Base-by-base conservation (phyloP, 2,113 vertebrate species). In the Cebidichthys violaceus region DNA sequence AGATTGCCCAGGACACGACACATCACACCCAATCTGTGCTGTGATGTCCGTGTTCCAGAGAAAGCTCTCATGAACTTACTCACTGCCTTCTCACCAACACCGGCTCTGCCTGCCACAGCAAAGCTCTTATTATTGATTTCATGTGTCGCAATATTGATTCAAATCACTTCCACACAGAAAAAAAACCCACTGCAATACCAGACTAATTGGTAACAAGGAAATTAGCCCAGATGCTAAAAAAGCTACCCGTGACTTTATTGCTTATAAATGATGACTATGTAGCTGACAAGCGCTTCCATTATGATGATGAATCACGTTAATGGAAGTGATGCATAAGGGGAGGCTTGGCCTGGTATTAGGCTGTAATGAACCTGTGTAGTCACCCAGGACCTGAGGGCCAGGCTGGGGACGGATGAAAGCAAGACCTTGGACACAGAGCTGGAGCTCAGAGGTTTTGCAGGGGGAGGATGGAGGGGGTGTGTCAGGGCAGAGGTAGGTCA, bases 221-320 rank as follows among this genome's bases (percentile, higher is more conserved):
- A 92, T 88, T 81, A 88, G 76, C 76, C 59, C 60, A 0, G 69
- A 31, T 89, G 60, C 77, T 86, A 73, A 90, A 71, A 90, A 89
- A 86, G 71, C 67, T 60, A 45, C 57, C 14, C 13, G 20, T 70
- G 79, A 70, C 67, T 85, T 86, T 87, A 89, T 84, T 89, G 85
- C 73, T 89, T 88, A 84, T 82, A 92, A 90, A 88, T 91, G 79
- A 90, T 86, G 81, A 72, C 69, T 73, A 85, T 86, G 10, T 57
- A 82, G 72, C 85, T 86, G 82, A 86, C 89, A 88, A 77, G 82
- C 5, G 11, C 41, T 59, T 88, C 79, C 62, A 85, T 90, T 82
- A 87, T 75, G 35, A 86, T 88, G 85, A 92, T 86, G 84, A 88
- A 91, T 88, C n/a, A n/a, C 77, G 17, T 84, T 82, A 91, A 89